Conservation (phyloP, 2,888 invertebrate species). For the Rhogogaster chlorosoma region DNA sequence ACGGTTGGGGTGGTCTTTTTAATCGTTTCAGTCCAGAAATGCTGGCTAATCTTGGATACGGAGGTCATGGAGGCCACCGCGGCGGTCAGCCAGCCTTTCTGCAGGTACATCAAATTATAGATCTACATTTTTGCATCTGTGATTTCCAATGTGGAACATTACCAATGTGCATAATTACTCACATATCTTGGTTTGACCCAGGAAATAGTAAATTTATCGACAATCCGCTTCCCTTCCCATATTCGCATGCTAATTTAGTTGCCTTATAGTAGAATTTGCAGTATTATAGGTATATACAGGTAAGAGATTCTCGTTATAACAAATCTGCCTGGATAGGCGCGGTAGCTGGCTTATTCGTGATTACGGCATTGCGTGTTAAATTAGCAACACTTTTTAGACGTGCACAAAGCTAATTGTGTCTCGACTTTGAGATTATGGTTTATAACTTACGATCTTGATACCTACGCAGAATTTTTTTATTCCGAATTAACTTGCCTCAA, state of each 20-base stretch:
- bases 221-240: background rate
- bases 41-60: slow-evolving; percentile 89
- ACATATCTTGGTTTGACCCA: background rate
- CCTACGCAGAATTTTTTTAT: background rate
- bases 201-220: background rate
- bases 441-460: background rate
- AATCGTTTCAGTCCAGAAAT: slow-evolving; percentile 93
- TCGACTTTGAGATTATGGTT: background rate
- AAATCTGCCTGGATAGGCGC: background rate
- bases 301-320: background rate
- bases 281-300: background rate
- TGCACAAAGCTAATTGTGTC: slow-evolving; percentile 8
- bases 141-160: background rate
- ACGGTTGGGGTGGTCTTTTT: slow-evolving; percentile 91
- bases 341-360: background rate
- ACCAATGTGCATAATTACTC: background rate
- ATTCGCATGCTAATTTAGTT: background rate
- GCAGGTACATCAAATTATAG: slow-evolving; percentile 78
- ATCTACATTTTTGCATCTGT: background rate
- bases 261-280: background rate
- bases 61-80: slow-evolving; percentile 82
- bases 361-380: slow-evolving; percentile 36
- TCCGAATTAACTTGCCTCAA: background rate
- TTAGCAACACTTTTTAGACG: background rate
- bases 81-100: slow-evolving; percentile 71